These are phyloP conservation scores for Orcinus orca DNA, from an alignment of 2,113 vertebrate species.

Conservation along the genomic window DNA sequence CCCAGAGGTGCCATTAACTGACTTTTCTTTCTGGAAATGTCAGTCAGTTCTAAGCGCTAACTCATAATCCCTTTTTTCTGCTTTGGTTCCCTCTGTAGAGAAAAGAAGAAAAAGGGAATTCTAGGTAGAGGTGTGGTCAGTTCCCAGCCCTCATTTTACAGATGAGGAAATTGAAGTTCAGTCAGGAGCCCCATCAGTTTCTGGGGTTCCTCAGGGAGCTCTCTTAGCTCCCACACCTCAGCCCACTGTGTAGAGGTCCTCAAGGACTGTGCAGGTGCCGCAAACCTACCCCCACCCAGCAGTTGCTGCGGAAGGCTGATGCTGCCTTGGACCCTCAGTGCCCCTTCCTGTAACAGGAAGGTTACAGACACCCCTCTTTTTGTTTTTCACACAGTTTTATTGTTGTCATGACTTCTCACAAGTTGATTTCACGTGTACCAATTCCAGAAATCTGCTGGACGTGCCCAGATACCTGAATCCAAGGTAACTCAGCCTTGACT, in stretches of 20 bases:
- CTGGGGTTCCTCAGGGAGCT: not conserved
- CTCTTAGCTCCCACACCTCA: not conserved
- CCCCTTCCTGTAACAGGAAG: not conserved
- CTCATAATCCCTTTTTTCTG: not conserved
- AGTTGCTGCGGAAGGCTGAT: too few relatives aligned
- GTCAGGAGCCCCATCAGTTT: not conserved
- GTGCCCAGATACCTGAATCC: not conserved
- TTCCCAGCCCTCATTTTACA: not conserved
- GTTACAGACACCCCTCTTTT: not conserved
- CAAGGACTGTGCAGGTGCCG: not conserved
- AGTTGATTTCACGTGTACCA: not conserved
- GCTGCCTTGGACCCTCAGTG: not conserved
- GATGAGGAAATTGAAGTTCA: not conserved
- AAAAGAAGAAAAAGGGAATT: not conserved
- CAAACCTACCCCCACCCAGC: rapidly evolving
- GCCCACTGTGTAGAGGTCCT: not conserved
- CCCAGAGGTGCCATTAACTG: not conserved
- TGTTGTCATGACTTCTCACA: not conserved
- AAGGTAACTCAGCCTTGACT: not conserved
- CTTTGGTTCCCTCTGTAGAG: not conserved
- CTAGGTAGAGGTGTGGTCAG: not conserved
- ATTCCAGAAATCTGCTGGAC: not conserved
- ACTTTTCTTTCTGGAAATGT: not conserved
- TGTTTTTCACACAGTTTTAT: not conserved
- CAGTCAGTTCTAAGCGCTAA: not conserved